Base-by-base conservation (phyloP, 2,113 vertebrate species). In the Melanocharis versteri region DNA sequence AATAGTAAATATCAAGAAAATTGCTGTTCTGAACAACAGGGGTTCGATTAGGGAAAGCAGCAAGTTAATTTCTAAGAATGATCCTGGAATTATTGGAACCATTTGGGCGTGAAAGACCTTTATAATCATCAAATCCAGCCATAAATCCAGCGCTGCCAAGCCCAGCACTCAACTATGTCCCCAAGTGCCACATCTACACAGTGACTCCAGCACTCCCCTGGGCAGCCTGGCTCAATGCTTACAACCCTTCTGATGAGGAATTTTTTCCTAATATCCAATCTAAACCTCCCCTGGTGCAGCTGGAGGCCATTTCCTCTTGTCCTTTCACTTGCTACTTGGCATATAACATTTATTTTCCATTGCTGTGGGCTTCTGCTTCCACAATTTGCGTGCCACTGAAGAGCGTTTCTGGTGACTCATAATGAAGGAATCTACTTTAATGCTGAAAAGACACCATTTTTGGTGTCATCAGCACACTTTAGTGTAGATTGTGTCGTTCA, bases 261-360 rank as follows among this genome's bases (percentile, higher is more conserved):
- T 64, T 57, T 40, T 82, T 82, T 30, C 45, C 60, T 47, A 28
- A 65, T 47, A 65, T 7, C 50, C 45, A 65, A 3, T 48, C 30
- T 56, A 26, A 94, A 60, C 50, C 45, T 85, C 28, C 57, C 15
- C 20, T 51, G n/a, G 14, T 1, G 2, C 37, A 79, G 39, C 68
- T 60, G 39, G 57, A 83, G 33, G 72, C 20, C 1, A 0, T 77
- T 89, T 69, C n/a, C 26, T 84, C 54, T 72, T 4, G 1, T 58
- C 44, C 44, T 50, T 0, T 68, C 11, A 0, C 15, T 71, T 77
- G 15, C 23, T 56, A 1, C 17, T 45, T 37, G 20, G 3, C 45
- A 22, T 37, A 1, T 16, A 75, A n/a, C 31, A 6, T 71, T 73
- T 78, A 5, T 91, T 89, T 91, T 50, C 70, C 39, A 6, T n/a